Percentiles rank a stretch among this genome's conserved stretches.
These are phyloP conservation scores for Cavia aperea DNA, from an alignment of 2,113 vertebrate species.

Conservation along the genomic window DNA sequence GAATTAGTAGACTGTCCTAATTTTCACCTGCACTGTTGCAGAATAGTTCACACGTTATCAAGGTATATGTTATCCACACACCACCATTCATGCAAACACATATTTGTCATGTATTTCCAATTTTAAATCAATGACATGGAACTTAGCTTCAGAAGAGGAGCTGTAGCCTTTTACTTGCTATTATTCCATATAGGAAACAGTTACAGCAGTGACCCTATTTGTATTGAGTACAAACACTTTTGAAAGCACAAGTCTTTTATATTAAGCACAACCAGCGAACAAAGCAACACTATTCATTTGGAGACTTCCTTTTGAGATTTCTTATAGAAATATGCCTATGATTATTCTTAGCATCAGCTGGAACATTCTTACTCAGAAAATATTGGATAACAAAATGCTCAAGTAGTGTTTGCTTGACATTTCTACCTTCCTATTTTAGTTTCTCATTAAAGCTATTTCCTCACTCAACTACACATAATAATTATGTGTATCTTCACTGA, in stretches of 20 bases:
- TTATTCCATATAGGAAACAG: not conserved
- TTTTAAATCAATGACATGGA: not conserved
- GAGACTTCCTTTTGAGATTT: not conserved
- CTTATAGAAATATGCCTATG: not conserved
- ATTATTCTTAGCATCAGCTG: not conserved
- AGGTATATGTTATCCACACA: not conserved
- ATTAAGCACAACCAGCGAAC: not conserved
- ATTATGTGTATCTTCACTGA: rapidly evolving
- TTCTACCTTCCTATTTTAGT: not conserved
- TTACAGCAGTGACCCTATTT: not conserved
- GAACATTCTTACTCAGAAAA: not conserved
- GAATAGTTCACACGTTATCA: not conserved
- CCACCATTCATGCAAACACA: not conserved
- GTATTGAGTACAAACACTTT: not conserved
- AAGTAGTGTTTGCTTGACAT: not conserved
- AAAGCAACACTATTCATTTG: not conserved
- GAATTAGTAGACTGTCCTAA: not conserved
- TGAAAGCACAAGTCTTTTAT: not conserved
- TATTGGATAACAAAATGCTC: not conserved
- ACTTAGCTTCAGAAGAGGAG: not conserved
- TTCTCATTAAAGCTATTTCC: not conserved
- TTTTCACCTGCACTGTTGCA: not conserved
- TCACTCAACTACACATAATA: not conserved
- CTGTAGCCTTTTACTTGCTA: not conserved
- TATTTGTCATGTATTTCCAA: not conserved